Percentiles rank a stretch among this genome's conserved stretches.
phyloP scores from a whole-genome alignment of 2,113 vertebrate genomes.

The Oryzias celebensis region DNA sequence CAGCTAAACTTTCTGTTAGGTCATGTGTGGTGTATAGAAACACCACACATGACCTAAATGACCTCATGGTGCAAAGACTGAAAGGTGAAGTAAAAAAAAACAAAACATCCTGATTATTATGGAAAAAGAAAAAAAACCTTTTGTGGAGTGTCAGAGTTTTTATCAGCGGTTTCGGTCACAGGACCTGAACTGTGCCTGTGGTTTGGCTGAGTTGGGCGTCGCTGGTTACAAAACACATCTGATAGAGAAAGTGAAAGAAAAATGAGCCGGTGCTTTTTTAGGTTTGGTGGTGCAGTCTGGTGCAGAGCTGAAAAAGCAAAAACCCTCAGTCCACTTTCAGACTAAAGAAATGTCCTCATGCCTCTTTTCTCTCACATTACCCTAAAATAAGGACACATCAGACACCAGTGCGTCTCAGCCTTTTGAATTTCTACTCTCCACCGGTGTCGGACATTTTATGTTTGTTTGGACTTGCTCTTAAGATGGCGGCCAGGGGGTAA shows the following conservation, averaged over 20 bases:
- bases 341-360: too few species aligned
- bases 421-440: too few species aligned
- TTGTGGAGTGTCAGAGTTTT: background rate
- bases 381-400: too few species aligned
- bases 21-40: too few species aligned
- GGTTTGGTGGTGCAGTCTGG: background rate
- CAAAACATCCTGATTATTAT: background rate
- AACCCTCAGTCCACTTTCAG: accelerated
- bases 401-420: too few species aligned
- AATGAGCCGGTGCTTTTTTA: conserved; percentile 31
- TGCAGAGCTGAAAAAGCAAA: conserved; percentile 4
- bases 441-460: conserved; percentile 23
- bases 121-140: accelerated
- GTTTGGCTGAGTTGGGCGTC: conserved; percentile 15
- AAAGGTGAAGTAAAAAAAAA: too few species aligned
- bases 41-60: too few species aligned
- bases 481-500: conserved; percentile 12
- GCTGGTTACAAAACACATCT: accelerated
- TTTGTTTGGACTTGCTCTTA: accelerated
- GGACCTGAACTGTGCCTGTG: background rate
- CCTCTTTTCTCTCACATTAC: too few species aligned
- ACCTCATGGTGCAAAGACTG: too few species aligned
- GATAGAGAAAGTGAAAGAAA: conserved; percentile 56
- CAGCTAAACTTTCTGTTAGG: too few species aligned
- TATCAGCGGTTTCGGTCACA: background rate